Base-by-base conservation (phyloP, 2,888 invertebrate species). In the Nomada fucata region DNA sequence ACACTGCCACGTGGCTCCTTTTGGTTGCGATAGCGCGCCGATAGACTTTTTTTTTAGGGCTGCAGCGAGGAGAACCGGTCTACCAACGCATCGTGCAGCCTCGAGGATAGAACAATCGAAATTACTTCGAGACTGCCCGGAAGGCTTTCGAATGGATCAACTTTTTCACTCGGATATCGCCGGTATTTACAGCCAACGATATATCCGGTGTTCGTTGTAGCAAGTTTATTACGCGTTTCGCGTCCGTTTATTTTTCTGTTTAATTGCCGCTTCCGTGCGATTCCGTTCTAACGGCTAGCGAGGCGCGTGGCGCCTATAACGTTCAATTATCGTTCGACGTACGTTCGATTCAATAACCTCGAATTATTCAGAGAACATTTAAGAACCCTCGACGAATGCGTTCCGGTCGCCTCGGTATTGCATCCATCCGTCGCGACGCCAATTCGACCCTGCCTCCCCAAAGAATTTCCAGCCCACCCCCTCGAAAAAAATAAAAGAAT, bases 91-190 rank as follows among this genome's bases (percentile, higher is more conserved):
- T 55, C 53, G 26, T 23, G 20, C 44, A 77, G 60, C 65, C 79
- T 77, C 60, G 65, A 5, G 52, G 20, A 50, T 55, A 67, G 77
- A 79, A 79, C 77, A 79, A 71, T 79, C 79, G 77, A 77, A 77
- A 67, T 77, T 55, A 60, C 64, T 61, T 60, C 29, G 23, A n/a
- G 23, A 13, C 55, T 26, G 63, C n/a, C 23, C 3, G 20, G 42
- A 50, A 13, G 29, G 9, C 13, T 68, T 52, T 44, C 10, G 5
- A 44, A 65, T 73, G 11, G 53, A 77, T 5, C 36, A 11, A 60
- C 67, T 67, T 59, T 23, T 63, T 67, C 0, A n/a, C 15, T 47
- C 10, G 15, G 2, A n/a, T 5, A 23, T 42, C 23, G 59, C 15
- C 15, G n/a, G 1, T 4, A 18, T 23, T 23, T 11, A 47, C 5